Base-by-base conservation (phyloP, 2,888 invertebrate species). In the Amphiduros pacificus region DNA sequence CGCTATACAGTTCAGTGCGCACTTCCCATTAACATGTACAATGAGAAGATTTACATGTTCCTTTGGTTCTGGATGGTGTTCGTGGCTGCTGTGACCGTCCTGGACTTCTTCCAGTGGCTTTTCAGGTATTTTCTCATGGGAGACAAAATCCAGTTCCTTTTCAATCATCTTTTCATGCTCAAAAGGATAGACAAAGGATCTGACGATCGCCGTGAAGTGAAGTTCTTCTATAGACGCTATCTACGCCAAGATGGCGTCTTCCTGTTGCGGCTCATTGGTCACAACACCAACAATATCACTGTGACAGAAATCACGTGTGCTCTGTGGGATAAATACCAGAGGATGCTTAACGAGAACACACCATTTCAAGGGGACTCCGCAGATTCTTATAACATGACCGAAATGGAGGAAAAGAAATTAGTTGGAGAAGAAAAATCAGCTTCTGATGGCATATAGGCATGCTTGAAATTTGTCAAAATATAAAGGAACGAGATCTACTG, bases 21-120 rank as follows among this genome's bases (percentile, higher is more conserved):
- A 4, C 61, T 68, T 27, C 68, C 68, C 2, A 61, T 68, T 20
- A 68, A 68, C 52, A 52, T 68, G 27, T 68, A 67, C 59, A 79
- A 78, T 66, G 80, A 79, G 67, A 81, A 81, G 70, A 81, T 81
- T 40, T 81, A 80, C 72, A 76, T 80, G 55, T 80, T 80, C 65
- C 71, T 81, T 50, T 81, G 80, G 80, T 81, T 81, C 70, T 81
- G 81, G 81, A 71, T 81, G 41, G 75, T 78, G 6, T 76, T 81
- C 53, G 77, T 78, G n/a, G 71, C 77, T 1, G 32, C 26, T 22
- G 55, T 54, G 55, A 61, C 64, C 24, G 6, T 24, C n/a, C 2
- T 60, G 28, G 61, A 53, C 40, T 50, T 66, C 22, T 17, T 62
- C 24, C 36, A 59, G 9, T 66, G 66, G 66, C 3, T 60, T 4